Percentiles rank a stretch among this genome's conserved stretches.
phyloP scores from a whole-genome alignment of 2,888 invertebrate species.

The Priocnemis perturbator region DNA sequence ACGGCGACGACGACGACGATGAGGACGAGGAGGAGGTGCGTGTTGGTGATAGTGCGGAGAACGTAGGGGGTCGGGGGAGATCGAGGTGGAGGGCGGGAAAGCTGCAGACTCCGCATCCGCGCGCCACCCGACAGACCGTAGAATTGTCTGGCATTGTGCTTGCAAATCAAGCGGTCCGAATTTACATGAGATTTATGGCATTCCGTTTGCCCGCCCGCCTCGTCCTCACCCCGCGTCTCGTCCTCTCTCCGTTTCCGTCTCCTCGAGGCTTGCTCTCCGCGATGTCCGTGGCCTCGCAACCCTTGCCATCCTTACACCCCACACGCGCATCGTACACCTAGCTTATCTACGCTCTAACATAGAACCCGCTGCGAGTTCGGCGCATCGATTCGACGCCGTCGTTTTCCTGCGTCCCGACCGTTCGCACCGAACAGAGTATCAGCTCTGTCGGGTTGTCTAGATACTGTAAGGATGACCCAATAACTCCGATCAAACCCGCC shows the following conservation, averaged over 20 bases:
- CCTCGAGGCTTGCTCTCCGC: constrained; percentile 7
- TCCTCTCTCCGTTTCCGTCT: constrained; percentile 6
- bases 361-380: background rate
- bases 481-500: too few relatives aligned
- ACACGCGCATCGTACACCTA: background rate
- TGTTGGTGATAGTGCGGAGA: constrained; percentile 2
- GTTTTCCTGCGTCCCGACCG: too few relatives aligned
- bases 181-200: constrained; percentile 74
- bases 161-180: constrained; percentile 73
- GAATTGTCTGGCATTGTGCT: constrained; percentile 73
- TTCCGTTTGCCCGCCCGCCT: constrained; percentile 63
- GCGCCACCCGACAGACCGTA: constrained; percentile 62
- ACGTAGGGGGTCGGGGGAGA: constrained; percentile 5
- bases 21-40: constrained; percentile 17
- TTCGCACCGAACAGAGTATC: too few relatives aligned
- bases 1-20: constrained; percentile 5
- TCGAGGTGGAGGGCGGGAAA: constrained; percentile 27
- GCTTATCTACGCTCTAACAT: constrained; percentile 3
- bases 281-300: background rate
- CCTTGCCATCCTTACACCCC: constrained; percentile 7
- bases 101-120: constrained; percentile 57
- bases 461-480: too few relatives aligned
- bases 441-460: too few relatives aligned
- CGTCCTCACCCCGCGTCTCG: constrained; percentile 25
- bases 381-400: too few relatives aligned